Conservation (phyloP, 2,888 invertebrate species). For the Lasioglossum zephyrum region DNA sequence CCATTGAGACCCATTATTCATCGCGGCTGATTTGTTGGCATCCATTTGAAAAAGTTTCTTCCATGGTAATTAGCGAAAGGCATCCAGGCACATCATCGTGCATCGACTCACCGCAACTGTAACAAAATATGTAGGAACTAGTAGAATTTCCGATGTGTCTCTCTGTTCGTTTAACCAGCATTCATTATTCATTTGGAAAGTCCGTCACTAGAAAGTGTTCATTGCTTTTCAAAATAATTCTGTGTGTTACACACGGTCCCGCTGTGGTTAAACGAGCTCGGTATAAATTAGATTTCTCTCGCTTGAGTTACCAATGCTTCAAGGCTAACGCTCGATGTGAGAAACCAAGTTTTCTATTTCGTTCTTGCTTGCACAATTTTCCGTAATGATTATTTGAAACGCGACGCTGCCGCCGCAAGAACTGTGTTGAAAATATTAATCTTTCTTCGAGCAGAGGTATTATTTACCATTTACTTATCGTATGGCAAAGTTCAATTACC, state of each 20-base stretch:
- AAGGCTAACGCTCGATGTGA: neutral
- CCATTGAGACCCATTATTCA: neutral
- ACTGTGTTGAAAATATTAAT: neutral
- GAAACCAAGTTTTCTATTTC: neutral
- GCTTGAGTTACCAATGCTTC: slow-evolving; percentile 3
- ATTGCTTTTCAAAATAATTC: slow-evolving; percentile 18
- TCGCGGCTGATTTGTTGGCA: neutral
- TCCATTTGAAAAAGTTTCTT: neutral
- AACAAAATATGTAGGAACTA: slow-evolving; percentile 12
- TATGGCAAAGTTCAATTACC: neutral
- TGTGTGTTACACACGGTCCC: neutral
- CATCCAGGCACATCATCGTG: neutral
- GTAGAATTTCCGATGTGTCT: slow-evolving; percentile 8
- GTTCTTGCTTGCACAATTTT: neutral
- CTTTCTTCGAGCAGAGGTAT: neutral
- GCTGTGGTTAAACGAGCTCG: neutral
- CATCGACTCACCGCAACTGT: neutral
- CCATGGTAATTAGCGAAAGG: neutral
- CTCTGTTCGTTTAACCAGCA: neutral
- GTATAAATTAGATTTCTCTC: slow-evolving; percentile 19
- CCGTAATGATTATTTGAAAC: neutral
- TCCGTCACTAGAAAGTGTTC: slow-evolving; percentile 11
- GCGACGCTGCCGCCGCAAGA: neutral
- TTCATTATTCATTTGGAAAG: slow-evolving; percentile 23
- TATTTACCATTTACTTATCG: neutral